These are phyloP conservation scores for Stichodactyla mertensii DNA, from an alignment of 64 coral and sea anemone genomes.

Conservation along the genomic window DNA sequence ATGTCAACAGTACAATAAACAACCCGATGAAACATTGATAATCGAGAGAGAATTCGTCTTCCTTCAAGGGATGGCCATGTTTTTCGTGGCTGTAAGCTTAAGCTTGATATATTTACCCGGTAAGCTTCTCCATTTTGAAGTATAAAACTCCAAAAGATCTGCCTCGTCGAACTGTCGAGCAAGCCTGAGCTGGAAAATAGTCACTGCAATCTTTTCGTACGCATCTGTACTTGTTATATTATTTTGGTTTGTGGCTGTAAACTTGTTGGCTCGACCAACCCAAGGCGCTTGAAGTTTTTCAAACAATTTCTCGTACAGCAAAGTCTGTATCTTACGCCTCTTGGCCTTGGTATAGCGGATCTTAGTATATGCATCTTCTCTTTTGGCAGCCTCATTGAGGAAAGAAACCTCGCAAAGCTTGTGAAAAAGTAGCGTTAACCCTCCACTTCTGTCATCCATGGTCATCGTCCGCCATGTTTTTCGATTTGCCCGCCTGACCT, in stretches of 20 bases:
- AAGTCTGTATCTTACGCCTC: constrained; percentile 8
- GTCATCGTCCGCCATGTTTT: constrained; percentile 21
- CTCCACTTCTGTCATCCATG: constrained; percentile 25
- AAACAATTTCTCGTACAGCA: constrained; percentile 52
- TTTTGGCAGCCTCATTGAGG: constrained; percentile 12
- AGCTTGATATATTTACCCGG: neutral
- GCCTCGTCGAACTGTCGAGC: constrained; percentile 44
- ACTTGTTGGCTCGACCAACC: neutral
- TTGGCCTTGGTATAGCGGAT: constrained; percentile 23
- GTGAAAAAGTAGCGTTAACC: constrained; percentile 31
- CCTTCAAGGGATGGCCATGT: too few relatives aligned
- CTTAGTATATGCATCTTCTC: constrained; percentile 32
- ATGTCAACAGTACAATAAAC: too few relatives aligned
- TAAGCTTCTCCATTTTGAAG: constrained; percentile 30
- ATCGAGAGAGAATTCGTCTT: too few relatives aligned
- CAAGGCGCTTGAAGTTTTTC: constrained; percentile 45
- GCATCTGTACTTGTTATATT: neutral
- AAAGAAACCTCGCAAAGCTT: constrained; percentile 53
- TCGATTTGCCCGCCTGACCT: constrained; percentile 1
- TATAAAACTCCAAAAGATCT: constrained; percentile 29
- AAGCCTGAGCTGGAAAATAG: constrained; percentile 29
- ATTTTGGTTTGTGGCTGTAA: neutral
- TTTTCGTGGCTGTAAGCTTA: too few relatives aligned
- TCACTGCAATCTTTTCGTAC: constrained; percentile 25
- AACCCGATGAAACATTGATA: too few relatives aligned